A percentile compares a stretch with the other conserved stretches of the same genome.
Conservation (phyloP, 2,113 vertebrate genomes). For the Antigone vipio region DNA sequence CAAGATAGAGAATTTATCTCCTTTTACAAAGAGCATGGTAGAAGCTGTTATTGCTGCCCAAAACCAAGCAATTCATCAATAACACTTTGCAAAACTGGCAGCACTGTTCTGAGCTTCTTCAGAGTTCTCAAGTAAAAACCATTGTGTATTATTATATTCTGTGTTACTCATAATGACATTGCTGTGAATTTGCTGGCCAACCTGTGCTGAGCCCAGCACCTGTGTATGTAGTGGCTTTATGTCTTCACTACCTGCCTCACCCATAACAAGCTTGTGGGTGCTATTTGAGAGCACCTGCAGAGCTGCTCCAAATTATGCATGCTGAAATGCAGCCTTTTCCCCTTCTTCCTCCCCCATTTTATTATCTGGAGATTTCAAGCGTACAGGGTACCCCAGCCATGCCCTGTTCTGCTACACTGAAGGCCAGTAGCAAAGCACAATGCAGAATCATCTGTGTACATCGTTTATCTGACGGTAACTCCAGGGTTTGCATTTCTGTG, state of each 20-base stretch:
- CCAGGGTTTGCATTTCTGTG: neutral
- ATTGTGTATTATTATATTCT: neutral
- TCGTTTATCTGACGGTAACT: neutral
- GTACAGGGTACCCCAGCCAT: neutral
- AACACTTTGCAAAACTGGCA: neutral
- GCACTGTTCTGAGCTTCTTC: neutral
- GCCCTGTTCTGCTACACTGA: neutral
- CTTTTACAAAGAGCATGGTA: neutral
- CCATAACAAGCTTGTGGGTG: neutral
- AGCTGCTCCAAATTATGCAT: neutral
- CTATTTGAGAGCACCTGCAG: neutral
- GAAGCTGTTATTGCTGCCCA: neutral
- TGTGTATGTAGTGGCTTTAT: neutral
- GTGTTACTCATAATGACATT: neutral
- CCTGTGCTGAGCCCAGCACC: neutral
- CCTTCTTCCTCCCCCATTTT: neutral
- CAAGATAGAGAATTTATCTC: neutral
- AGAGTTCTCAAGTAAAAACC: neutral
- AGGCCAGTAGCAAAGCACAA: neutral
- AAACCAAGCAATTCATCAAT: neutral
- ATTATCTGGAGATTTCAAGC: neutral
- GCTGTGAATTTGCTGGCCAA: neutral
- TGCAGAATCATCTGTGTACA: fast-evolving
- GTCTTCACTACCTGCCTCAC: neutral
- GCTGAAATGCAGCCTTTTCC: neutral